These are phyloP conservation scores for Girardinichthys multiradiatus DNA, from an alignment of 2,113 vertebrate species.

Conservation along the genomic window DNA sequence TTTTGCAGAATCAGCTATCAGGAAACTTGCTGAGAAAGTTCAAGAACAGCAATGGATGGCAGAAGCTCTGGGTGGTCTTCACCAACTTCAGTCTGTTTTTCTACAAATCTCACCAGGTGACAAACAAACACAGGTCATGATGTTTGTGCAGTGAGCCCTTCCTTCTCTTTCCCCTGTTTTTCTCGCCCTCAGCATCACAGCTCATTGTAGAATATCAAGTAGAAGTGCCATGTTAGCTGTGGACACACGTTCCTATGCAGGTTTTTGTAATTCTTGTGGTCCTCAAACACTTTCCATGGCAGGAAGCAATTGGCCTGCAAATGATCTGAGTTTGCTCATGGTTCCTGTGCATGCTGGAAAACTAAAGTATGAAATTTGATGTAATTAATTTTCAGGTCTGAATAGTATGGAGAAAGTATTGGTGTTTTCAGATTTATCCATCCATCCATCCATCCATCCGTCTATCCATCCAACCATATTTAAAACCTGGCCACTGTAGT, in stretches of 20 bases:
- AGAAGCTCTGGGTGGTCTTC: conserved; percentile 99
- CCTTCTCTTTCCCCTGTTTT: conserved; percentile 10
- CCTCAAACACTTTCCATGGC: background rate
- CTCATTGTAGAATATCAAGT: conserved; percentile 57
- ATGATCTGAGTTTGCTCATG: background rate
- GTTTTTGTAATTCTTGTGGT: background rate
- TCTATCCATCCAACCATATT: too few species aligned
- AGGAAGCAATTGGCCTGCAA: background rate
- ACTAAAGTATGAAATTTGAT: background rate
- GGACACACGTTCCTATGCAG: conserved; percentile 25
- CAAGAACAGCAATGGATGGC: conserved; percentile 99
- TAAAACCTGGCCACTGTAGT: too few species aligned
- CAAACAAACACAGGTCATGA: background rate
- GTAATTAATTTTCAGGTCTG: background rate
- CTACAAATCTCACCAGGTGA: conserved; percentile 98
- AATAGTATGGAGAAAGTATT: too few species aligned
- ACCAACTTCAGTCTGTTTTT: conserved; percentile 99
- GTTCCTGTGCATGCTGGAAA: background rate
- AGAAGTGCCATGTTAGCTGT: conserved; percentile 17
- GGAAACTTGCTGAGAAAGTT: conserved; percentile 97
- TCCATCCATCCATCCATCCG: background rate
- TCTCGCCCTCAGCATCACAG: conserved; percentile 31
- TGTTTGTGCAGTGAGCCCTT: conserved; percentile 13
- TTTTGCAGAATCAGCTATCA: conserved; percentile 92
- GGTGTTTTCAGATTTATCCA: background rate